Percentiles rank a stretch among this genome's conserved stretches.
Conservation (phyloP, 2,113 vertebrate species). For the Trogon melanurus region DNA sequence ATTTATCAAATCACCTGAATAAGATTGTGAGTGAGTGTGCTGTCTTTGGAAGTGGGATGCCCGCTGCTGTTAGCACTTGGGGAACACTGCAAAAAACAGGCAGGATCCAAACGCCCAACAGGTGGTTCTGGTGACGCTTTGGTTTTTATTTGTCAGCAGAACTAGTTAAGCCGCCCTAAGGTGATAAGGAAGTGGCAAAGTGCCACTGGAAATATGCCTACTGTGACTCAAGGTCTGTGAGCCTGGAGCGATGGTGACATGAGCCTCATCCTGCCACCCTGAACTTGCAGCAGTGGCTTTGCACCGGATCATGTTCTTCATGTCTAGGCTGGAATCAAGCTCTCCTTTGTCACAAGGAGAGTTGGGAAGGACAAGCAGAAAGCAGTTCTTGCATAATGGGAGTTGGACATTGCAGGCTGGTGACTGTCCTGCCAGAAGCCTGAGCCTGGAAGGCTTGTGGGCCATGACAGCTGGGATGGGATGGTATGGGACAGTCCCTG, state of each 20-base stretch:
- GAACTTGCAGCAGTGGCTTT: neutral
- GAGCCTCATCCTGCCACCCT: neutral
- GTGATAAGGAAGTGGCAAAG: neutral
- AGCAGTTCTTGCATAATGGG: neutral
- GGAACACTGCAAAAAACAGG: neutral
- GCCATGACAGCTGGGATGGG: neutral
- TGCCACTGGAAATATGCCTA: neutral
- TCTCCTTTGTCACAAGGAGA: neutral
- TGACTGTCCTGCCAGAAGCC: neutral
- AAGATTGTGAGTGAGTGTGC: neutral
- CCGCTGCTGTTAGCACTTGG: neutral
- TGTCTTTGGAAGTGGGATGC: neutral
- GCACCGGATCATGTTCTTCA: neutral
- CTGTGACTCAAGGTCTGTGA: neutral
- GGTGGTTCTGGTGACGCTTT: neutral
- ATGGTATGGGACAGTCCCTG: neutral
- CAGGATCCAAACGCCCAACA: neutral
- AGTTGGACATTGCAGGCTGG: neutral
- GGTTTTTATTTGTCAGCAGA: neutral
- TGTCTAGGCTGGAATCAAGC: neutral
- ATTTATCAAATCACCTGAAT: neutral
- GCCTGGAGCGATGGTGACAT: neutral
- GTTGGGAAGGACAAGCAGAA: neutral
- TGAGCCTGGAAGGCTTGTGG: neutral
- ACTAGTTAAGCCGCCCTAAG: neutral